Base-by-base conservation (phyloP, 2,113 vertebrate genomes). In the Rhizomys pruinosus region DNA sequence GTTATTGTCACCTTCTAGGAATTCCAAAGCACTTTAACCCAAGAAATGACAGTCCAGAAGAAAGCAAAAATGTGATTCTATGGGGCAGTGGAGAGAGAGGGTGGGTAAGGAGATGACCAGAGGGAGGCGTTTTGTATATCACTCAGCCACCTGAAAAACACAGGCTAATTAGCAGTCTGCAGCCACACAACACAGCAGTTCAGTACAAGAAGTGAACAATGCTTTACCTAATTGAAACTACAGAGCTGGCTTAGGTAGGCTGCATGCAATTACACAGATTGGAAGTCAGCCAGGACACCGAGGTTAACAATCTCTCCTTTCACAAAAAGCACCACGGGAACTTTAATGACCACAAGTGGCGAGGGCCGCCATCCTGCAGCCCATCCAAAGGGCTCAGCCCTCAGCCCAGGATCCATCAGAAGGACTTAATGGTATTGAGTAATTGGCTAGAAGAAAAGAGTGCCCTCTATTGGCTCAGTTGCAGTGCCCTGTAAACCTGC, bases 191-290 rank as follows among this genome's bases (percentile, higher is more conserved):
- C 92, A 90, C 90, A 95, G 94, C 94, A 89, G 92, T 95, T 96
- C 95, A 93, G 84, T 91, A 90, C 82, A 96, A 95, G 96, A 95
- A 95, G 73, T 86, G 96, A 97, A 96, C 88, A 96, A 97, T 96
- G 91, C 95, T 95, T 93, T 97, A 96, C 96, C 96, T 97, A 96
- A 96, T 96, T 95, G 95, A 96, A 97, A 93, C 96, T 96, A 84
- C 74, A 95, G 82, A 95, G 93, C 78, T 47, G 85, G 88, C 92
- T 95, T 97, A 95, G 94, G 95, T 96, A 97, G 96, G 76, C 87
- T 96, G 92, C 55, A 55, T 93, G 94, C 92, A 96, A 93, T 97
- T 95, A 94, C 85, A 90, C 87, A 93, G 85, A 92, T 84, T 96
- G 96, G 96, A 96, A 97, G 85, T 90, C 96, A 95, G 93, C 96